phyloP scores from a whole-genome alignment of 2,797 vertebrate species.

The Thalassophryne amazonica region DNA sequence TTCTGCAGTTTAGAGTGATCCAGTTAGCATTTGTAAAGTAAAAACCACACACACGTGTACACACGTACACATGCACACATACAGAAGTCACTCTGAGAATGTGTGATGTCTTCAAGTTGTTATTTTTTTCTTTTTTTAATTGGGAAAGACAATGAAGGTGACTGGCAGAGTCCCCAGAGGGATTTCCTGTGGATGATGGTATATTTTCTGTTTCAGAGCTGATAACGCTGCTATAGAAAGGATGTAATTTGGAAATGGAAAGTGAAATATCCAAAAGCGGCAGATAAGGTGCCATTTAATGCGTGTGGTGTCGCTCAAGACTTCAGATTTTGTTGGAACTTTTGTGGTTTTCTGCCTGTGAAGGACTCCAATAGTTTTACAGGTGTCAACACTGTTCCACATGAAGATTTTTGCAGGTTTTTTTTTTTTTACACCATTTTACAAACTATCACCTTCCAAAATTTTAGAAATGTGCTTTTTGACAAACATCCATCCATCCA shows the following conservation, averaged over 20 bases:
- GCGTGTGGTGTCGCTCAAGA: conserved; percentile 18
- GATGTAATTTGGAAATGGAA: conserved; percentile 45
- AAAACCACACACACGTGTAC: no score
- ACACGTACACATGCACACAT: no score
- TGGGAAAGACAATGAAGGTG: conserved; percentile 62
- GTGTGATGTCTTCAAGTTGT: conserved; percentile 19
- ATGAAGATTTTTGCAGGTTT: no score
- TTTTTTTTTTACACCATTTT: no score
- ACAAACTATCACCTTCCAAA: no score
- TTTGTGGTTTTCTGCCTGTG: conserved; percentile 21
- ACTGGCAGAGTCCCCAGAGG: conserved; percentile 60
- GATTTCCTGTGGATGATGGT: conserved; percentile 56
- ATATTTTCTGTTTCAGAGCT: conserved; percentile 55
- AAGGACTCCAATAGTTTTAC: no score
- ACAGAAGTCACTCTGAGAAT: conserved; percentile 18
- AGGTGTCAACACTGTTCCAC: no score
- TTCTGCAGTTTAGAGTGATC: conserved; percentile 35
- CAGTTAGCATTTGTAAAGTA: conserved; percentile 51
- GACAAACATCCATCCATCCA: no score
- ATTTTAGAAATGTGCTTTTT: no score
- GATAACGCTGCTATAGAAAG: conserved; percentile 50
- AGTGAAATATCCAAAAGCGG: conserved; percentile 50
- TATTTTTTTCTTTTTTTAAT: no score
- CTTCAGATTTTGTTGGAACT: conserved; percentile 36
- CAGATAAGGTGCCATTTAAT: conserved; percentile 50